Evolutionary conservation across 2,113 vertebrate species (phyloP).

Genomic region (Bufo gargarizans): DNA sequence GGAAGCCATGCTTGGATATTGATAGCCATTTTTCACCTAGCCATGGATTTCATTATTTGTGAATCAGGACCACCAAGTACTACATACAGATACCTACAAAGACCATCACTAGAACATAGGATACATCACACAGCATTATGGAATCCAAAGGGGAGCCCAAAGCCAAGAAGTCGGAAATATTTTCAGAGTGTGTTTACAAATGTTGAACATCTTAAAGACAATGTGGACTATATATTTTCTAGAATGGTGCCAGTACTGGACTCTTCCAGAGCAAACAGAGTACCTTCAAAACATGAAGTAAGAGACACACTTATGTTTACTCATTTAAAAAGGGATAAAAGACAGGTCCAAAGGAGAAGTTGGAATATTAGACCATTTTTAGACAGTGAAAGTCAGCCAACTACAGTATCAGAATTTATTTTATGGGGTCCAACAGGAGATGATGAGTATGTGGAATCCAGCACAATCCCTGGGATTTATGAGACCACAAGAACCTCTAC

Average conservation of each 20-base stretch:
- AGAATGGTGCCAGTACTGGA: slow-evolving; percentile 57
- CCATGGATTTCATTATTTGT: slow-evolving; percentile 73
- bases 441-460: slow-evolving; percentile 70
- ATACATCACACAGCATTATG: slow-evolving; percentile 64
- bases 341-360: slow-evolving; percentile 63
- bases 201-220: slow-evolving; percentile 62
- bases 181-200: slow-evolving; percentile 63
- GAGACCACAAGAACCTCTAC: slow-evolving; percentile 61
- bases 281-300: slow-evolving; percentile 15
- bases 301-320: slow-evolving; percentile 57
- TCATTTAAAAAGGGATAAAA: slow-evolving; percentile 61
- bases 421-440: slow-evolving; percentile 77
- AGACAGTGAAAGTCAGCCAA: slow-evolving; percentile 63
- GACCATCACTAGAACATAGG: slow-evolving; percentile 66
- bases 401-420: slow-evolving; percentile 72
- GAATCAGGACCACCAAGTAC: slow-evolving; percentile 65
- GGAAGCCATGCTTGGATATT: slow-evolving; percentile 81
- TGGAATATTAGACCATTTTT: slow-evolving; percentile 60
- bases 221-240: slow-evolving; percentile 55
- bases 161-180: slow-evolving; percentile 57
- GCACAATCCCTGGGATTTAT: slow-evolving; percentile 66
- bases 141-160: slow-evolving; percentile 64
- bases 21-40: slow-evolving; percentile 80
- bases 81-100: slow-evolving; percentile 62
- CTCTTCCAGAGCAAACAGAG: slow-evolving; percentile 44